These are phyloP conservation scores for Phymanthus crucifer DNA, from an alignment of 92 coral and sea anemone species.

Conservation along the genomic window DNA sequence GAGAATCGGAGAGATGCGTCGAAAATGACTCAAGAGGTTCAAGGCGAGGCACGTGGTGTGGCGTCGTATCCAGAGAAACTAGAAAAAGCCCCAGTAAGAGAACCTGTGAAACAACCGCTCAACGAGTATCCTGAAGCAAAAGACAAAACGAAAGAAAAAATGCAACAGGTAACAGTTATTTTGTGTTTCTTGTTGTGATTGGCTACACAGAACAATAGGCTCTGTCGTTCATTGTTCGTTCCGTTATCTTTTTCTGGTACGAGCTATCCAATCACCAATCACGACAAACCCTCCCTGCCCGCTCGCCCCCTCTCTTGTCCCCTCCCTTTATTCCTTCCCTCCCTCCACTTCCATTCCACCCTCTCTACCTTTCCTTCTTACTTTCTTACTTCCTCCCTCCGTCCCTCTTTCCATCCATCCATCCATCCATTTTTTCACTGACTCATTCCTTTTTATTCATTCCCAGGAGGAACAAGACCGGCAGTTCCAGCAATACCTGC, in stretches of 20 bases:
- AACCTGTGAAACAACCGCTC: neutral
- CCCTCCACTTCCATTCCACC: too few relatives aligned
- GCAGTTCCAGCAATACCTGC: constrained; percentile 43
- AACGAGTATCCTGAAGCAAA: neutral
- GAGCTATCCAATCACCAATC: too few relatives aligned
- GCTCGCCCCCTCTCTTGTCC: too few relatives aligned
- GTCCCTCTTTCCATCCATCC: neutral
- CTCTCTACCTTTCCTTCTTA: too few relatives aligned
- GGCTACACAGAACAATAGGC: too few relatives aligned
- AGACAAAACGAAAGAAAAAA: neutral
- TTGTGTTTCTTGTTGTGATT: neutral
- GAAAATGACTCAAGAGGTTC: neutral
- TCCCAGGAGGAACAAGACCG: constrained; percentile 24
- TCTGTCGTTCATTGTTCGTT: too few relatives aligned
- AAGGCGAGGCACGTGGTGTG: constrained; percentile 11
- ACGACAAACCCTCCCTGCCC: too few relatives aligned
- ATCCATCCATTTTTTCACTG: neutral
- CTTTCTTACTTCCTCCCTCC: too few relatives aligned
- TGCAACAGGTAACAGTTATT: constrained; percentile 10
- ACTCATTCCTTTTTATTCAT: neutral
- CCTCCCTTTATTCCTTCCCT: too few relatives aligned
- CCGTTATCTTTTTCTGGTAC: too few relatives aligned
- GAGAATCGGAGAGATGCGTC: constrained; percentile 3
- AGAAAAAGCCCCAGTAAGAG: neutral
- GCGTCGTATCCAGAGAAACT: constrained; percentile 3